A percentile compares a stretch with the other conserved stretches of the same genome.
Conservation (phyloP, 2,888 invertebrate genomes). For the Athalia rosae region DNA sequence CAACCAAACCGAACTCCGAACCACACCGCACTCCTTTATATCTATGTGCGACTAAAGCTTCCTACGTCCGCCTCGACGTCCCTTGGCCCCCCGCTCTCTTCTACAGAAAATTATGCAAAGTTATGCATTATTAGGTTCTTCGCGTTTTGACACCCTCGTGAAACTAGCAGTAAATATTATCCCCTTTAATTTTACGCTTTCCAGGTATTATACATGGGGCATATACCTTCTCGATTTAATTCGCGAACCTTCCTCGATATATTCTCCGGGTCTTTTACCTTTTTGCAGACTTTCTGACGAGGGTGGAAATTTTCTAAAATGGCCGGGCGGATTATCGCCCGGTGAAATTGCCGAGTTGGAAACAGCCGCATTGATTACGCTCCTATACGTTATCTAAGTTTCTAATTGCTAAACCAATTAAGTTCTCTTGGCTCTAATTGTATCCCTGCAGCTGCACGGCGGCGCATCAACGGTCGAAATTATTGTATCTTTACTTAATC, state of each 20-base stretch:
- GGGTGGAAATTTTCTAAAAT: no score
- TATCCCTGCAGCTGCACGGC: no score
- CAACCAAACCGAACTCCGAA: conserved; percentile 38
- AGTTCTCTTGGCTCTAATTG: background rate
- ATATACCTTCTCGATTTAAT: conserved; percentile 19
- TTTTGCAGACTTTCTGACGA: no score
- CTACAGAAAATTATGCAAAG: conserved; percentile 32
- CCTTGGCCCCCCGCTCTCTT: no score
- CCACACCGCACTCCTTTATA: conserved; percentile 16
- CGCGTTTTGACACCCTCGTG: conserved; percentile 39
- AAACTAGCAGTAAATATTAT: conserved; percentile 42
- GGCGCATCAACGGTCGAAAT: no score
- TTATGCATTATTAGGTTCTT: conserved; percentile 37
- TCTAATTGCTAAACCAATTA: conserved; percentile 17
- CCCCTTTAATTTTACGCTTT: conserved; percentile 32
- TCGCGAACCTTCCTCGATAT: background rate
- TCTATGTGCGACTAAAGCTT: background rate
- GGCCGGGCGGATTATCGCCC: background rate
- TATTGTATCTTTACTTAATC: no score
- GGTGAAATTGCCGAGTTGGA: background rate
- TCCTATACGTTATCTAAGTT: background rate
- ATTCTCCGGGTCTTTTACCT: background rate
- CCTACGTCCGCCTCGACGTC: no score
- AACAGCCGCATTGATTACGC: conserved; percentile 24
- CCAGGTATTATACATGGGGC: background rate